A percentile compares a stretch with the other conserved stretches of the same genome.
phyloP scores from a whole-genome alignment of 2,888 invertebrate genomes.

The Gandaritis pyraliata region DNA sequence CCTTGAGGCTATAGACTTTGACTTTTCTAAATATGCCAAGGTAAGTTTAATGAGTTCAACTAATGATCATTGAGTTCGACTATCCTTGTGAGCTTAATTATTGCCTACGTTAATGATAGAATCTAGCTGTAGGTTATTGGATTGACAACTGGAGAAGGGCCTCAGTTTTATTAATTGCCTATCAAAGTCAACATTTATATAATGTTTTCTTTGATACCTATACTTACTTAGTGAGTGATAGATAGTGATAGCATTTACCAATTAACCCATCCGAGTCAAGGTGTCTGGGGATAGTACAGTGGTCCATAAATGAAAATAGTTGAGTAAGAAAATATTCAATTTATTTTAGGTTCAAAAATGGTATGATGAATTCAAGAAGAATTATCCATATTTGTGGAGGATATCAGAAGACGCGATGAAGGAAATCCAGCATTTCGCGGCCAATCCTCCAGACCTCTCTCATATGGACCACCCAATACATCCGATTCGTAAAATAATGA shows the following conservation, averaged over 20 bases:
- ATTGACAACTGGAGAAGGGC: no score
- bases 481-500: slow-evolving; percentile 84
- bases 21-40: slow-evolving; percentile 43
- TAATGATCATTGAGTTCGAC: no score
- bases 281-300: neutral
- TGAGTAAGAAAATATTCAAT: neutral
- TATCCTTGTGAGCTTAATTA: neutral
- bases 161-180: no score
- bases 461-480: slow-evolving; percentile 90
- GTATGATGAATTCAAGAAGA: slow-evolving; percentile 88
- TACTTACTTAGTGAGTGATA: no score
- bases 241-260: no score
- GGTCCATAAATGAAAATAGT: neutral
- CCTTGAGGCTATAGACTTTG: slow-evolving; percentile 76
- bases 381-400: slow-evolving; percentile 88
- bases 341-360: slow-evolving; percentile 81
- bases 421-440: slow-evolving; percentile 87
- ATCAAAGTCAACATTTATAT: no score
- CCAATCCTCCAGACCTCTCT: slow-evolving; percentile 89
- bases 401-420: slow-evolving; percentile 88
- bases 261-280: no score
- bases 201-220: no score
- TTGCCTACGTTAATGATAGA: neutral
- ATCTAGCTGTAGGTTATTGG: no score
- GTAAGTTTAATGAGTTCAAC: slow-evolving; percentile 20